Evolutionary conservation across 2,888 invertebrate genomes (phyloP).

Genomic region (Panopea generosa): DNA sequence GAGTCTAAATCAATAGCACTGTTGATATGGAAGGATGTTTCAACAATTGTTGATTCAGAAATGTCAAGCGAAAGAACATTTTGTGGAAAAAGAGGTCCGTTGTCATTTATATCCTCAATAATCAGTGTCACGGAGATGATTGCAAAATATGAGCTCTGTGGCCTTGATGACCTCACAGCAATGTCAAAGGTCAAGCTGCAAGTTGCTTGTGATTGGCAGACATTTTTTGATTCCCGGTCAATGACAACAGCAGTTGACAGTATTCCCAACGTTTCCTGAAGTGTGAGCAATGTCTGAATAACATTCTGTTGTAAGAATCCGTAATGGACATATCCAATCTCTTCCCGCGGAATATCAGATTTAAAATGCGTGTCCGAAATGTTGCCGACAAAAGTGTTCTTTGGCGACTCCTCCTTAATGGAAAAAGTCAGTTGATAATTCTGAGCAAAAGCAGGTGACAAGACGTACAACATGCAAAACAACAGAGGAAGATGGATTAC

Average conservation of each 20-base stretch:
- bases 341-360: constrained; percentile 50
- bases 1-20: constrained; percentile 74
- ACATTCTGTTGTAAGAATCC: constrained; percentile 64
- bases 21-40: constrained; percentile 66
- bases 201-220: constrained; percentile 43
- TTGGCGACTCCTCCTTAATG: constrained; percentile 43
- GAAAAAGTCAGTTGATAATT: constrained; percentile 58
- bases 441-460: constrained; percentile 24
- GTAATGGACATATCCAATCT: constrained; percentile 60
- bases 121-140: constrained; percentile 66
- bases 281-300: constrained; percentile 65
- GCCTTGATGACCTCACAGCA: constrained; percentile 60
- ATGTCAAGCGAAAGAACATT: constrained; percentile 63
- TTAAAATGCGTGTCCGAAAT: constrained; percentile 49
- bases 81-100: constrained; percentile 70
- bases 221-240: constrained; percentile 70
- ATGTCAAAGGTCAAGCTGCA: constrained; percentile 69
- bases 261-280: constrained; percentile 70
- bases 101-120: constrained; percentile 75
- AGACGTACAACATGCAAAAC: too few relatives aligned
- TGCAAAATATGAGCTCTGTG: constrained; percentile 63
- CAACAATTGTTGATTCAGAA: constrained; percentile 68
- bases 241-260: constrained; percentile 67
- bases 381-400: constrained; percentile 57
- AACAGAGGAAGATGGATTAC: too few relatives aligned